These are phyloP conservation scores for Cryptosula pallasiana DNA, from an alignment of 2,888 invertebrate species.

Conservation along the genomic window DNA sequence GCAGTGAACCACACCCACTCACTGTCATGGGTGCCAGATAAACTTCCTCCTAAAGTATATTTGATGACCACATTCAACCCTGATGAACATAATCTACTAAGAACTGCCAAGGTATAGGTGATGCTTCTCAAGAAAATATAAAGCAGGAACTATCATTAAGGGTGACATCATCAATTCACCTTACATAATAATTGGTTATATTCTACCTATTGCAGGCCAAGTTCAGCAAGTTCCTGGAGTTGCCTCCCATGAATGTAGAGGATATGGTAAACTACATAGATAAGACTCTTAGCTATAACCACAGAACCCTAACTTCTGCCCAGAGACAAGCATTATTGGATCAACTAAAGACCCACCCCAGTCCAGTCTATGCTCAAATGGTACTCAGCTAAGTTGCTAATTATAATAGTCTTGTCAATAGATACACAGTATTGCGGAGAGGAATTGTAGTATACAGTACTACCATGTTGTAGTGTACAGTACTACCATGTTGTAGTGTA, in stretches of 20 bases:
- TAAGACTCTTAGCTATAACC: background rate
- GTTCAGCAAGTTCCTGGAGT: background rate
- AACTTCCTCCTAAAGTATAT: background rate
- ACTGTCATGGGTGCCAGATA: background rate
- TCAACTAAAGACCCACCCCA: background rate
- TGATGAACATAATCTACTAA: background rate
- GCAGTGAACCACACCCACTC: background rate
- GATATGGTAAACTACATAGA: slow-evolving; percentile 9
- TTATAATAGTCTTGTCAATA: too few relatives aligned
- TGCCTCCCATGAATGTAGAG: background rate
- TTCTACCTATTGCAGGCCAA: background rate
- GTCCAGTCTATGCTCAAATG: slow-evolving; percentile 20
- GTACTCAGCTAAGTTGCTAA: too few relatives aligned
- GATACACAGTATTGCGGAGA: too few relatives aligned
- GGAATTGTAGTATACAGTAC: too few relatives aligned
- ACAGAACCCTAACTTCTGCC: background rate
- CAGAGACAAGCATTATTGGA: background rate
- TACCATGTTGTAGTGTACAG: too few relatives aligned
- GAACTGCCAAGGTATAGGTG: background rate
- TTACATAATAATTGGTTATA: too few relatives aligned
- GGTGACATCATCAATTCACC: too few relatives aligned
- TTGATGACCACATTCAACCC: slow-evolving; percentile 1
- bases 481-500: too few relatives aligned
- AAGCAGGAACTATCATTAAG: too few relatives aligned
- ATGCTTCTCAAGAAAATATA: too few relatives aligned